Percentiles rank a stretch among this genome's conserved stretches.
These are phyloP conservation scores for Oxytorus armatus DNA, from an alignment of 2,888 invertebrate genomes.

Conservation along the genomic window DNA sequence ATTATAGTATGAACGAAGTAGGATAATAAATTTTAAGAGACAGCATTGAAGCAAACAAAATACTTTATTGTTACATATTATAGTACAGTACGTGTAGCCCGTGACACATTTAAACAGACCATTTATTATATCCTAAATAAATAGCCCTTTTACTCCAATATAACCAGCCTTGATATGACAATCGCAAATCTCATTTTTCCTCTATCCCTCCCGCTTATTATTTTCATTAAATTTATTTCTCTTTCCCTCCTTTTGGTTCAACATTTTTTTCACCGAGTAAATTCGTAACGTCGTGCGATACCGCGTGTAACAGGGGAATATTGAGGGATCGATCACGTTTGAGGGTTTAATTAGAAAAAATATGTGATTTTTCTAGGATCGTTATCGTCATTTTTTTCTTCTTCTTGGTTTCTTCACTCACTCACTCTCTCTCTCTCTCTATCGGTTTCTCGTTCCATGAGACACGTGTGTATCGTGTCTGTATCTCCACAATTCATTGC, in stretches of 20 bases:
- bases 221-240: constrained; percentile 45
- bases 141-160: constrained; percentile 82
- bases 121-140: constrained; percentile 83
- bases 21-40: constrained; percentile 22
- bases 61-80: constrained; percentile 84
- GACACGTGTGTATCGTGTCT: constrained; percentile 44
- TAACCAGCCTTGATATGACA: constrained; percentile 84
- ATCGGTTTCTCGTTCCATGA: constrained; percentile 30
- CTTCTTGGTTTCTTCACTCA: constrained; percentile 42
- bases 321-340: constrained; percentile 63
- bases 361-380: constrained; percentile 71
- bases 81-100: constrained; percentile 84
- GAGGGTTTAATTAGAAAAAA: constrained; percentile 78
- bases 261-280: constrained; percentile 76
- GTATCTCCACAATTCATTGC: constrained; percentile 50
- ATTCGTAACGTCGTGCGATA: constrained; percentile 79
- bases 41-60: constrained; percentile 83
- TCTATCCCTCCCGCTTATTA: constrained; percentile 69
- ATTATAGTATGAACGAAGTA: not conserved
- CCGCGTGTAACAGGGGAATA: constrained; percentile 77
- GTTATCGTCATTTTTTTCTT: constrained; percentile 54
- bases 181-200: constrained; percentile 76
- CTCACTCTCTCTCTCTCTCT: constrained; percentile 23
- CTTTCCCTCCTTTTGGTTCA: constrained; percentile 65
- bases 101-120: constrained; percentile 84